Evolutionary conservation across 2,113 vertebrate genomes (phyloP).

Genomic region (Podilymbus podiceps): DNA sequence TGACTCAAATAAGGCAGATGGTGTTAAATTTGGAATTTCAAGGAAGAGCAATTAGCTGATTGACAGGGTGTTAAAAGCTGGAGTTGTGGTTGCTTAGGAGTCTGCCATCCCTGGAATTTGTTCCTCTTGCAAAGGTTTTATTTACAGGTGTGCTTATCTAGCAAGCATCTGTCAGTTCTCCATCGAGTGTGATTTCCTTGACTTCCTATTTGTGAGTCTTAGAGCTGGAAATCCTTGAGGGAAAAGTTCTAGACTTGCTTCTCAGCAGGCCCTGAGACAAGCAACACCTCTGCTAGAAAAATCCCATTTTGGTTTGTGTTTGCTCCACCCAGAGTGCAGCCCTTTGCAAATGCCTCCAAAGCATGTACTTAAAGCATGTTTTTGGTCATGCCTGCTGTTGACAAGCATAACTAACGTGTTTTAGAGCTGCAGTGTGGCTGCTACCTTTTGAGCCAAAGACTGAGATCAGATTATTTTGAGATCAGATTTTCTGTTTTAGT

Average conservation of each 20-base stretch:
- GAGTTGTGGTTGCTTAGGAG: background rate
- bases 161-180: background rate
- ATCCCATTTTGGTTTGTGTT: background rate
- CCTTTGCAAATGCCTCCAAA: background rate
- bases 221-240: background rate
- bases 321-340: background rate
- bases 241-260: background rate
- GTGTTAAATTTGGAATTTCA: background rate
- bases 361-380: rapidly evolving
- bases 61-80: background rate
- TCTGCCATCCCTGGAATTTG: background rate
- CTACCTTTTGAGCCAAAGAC: background rate
- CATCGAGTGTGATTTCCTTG: background rate
- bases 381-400: background rate
- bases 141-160: background rate
- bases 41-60: background rate
- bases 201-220: background rate
- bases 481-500: background rate
- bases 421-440: background rate
- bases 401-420: background rate
- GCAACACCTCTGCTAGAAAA: background rate
- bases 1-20: background rate
- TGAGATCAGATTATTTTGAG: background rate
- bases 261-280: background rate
- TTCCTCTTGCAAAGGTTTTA: background rate